Evolutionary conservation across 2,797 vertebrate genomes (phyloP).

Genomic region (Scarus forsteni): DNA sequence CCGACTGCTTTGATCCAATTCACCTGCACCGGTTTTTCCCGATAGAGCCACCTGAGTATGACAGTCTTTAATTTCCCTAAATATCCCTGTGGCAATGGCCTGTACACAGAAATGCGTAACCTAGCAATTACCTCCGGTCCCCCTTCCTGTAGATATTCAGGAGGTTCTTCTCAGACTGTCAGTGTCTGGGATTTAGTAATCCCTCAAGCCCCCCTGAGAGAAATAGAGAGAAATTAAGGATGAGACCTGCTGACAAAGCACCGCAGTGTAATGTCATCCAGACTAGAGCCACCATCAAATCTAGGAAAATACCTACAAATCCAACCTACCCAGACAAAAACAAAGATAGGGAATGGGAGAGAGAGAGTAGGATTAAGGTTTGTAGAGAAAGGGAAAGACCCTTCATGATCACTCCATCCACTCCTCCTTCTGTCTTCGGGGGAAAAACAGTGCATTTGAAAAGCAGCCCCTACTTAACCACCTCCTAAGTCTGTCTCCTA

Average conservation of each 20-base stretch:
- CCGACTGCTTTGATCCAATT: constrained; percentile 17
- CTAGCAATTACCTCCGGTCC: not conserved
- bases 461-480: constrained; percentile 38
- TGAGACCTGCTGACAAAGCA: constrained; percentile 8
- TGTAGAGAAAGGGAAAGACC: constrained; percentile 7
- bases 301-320: constrained; percentile 54
- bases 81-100: constrained; percentile 6
- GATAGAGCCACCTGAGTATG: constrained; percentile 4
- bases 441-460: constrained; percentile 22
- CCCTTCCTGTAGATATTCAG: constrained; percentile 11
- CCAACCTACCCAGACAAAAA: constrained; percentile 32
- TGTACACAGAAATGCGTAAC: constrained; percentile 1
- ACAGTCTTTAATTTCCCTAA: constrained; percentile 27
- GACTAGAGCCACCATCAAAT: constrained; percentile 35
- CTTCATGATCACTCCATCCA: constrained; percentile 14
- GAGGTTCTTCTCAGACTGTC: constrained; percentile 22
- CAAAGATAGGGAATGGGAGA: constrained; percentile 9
- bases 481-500: constrained; percentile 36
- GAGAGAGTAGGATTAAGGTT: not conserved
- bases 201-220: constrained; percentile 6
- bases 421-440: constrained; percentile 27
- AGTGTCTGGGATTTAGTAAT: constrained; percentile 36
- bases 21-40: constrained; percentile 13
- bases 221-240: not conserved
- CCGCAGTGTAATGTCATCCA: constrained; percentile 20